phyloP scores from a whole-genome alignment of 2,797 vertebrate species.

The Xenops minutus region DNA sequence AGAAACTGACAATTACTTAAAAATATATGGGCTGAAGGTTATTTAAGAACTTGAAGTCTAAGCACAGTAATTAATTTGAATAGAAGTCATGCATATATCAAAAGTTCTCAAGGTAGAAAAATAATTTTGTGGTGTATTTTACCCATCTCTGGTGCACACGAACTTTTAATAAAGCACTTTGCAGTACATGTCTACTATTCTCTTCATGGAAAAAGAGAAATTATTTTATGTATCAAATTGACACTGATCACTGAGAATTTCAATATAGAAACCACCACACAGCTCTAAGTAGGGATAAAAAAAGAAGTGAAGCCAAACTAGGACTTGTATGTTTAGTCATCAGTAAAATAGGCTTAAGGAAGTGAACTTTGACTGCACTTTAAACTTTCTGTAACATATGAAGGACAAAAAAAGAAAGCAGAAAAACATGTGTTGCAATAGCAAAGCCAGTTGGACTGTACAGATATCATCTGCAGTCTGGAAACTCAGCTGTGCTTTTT shows the following conservation, averaged over 20 bases:
- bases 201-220: not conserved
- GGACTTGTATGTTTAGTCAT: not conserved
- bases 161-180: not conserved
- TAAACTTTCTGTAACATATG: not conserved
- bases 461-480: not conserved
- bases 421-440: not conserved
- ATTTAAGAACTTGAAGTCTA: not conserved
- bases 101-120: not conserved
- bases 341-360: not conserved
- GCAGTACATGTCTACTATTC: not conserved
- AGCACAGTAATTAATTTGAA: not conserved
- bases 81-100: not conserved
- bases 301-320: conserved; percentile 2
- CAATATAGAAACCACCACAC: not conserved
- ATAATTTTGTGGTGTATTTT: not conserved
- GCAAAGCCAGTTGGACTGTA: not conserved
- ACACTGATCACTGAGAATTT: not conserved
- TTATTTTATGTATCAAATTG: not conserved
- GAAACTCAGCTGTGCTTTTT: not conserved
- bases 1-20: not conserved
- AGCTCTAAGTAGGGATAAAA: not conserved
- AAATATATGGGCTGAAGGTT: rapidly evolving
- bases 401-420: not conserved
- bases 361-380: not conserved
- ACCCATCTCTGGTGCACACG: not conserved